Evolutionary conservation across 2,888 invertebrate species (phyloP).

Genomic region (Oscheius sp.): DNA sequence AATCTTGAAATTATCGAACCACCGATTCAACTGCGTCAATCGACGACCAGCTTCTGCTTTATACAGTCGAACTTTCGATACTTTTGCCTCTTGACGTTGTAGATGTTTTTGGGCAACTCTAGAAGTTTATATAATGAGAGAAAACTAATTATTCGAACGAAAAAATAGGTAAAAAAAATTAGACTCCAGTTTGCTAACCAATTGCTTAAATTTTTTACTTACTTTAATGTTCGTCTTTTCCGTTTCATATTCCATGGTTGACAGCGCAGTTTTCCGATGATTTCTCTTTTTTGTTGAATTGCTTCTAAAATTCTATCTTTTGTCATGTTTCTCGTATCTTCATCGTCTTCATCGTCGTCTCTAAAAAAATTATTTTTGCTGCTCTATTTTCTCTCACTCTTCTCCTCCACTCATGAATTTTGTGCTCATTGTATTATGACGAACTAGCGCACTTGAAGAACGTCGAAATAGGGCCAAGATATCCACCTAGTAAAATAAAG

Average conservation of each 20-base stretch:
- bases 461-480: conserved; percentile 67
- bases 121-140: conserved; percentile 27
- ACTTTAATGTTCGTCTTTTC: conserved; percentile 70
- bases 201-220: background rate
- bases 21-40: conserved; percentile 84
- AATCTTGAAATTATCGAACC: conserved; percentile 85
- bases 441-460: conserved; percentile 59
- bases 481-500: conserved; percentile 56
- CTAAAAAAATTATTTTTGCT: conserved; percentile 40
- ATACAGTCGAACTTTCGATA: conserved; percentile 70
- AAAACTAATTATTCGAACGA: too few species aligned
- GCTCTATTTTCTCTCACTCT: conserved; percentile 37
- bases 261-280: conserved; percentile 69
- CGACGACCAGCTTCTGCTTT: conserved; percentile 58
- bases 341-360: conserved; percentile 61
- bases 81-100: conserved; percentile 70
- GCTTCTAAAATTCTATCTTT: conserved; percentile 69
- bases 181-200: too few species aligned
- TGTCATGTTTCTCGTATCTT: conserved; percentile 41
- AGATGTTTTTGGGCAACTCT: conserved; percentile 71
- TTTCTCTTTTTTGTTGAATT: conserved; percentile 71
- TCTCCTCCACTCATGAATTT: conserved; percentile 42
- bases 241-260: conserved; percentile 72
- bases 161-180: too few species aligned
- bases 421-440: conserved; percentile 44